A percentile compares a stretch with the other conserved stretches of the same genome.
phyloP scores from a whole-genome alignment of 2,888 invertebrate species.

The Nomada ruficornis region DNA sequence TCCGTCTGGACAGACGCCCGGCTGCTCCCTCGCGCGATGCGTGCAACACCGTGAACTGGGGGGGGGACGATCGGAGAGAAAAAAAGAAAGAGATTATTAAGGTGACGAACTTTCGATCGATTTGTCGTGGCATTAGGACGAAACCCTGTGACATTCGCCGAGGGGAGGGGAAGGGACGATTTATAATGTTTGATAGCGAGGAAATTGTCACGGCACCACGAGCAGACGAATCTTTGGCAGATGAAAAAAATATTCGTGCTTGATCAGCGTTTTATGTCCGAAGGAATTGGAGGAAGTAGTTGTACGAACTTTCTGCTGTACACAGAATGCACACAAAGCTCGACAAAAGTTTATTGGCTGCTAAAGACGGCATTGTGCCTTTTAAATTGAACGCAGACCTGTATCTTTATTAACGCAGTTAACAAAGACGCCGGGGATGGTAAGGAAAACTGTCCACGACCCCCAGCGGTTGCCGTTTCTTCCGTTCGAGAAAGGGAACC shows the following conservation, averaged over 20 bases:
- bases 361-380: conserved; percentile 14
- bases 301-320: background rate
- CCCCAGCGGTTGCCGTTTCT: conserved; percentile 19
- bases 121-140: conserved; percentile 51
- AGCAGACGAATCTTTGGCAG: background rate
- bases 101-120: conserved; percentile 70
- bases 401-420: conserved; percentile 28
- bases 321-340: background rate
- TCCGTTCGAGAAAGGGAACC: conserved; percentile 28
- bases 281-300: background rate
- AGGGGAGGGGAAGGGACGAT: background rate
- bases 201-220: conserved; percentile 8
- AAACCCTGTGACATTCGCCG: background rate
- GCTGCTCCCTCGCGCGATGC: conserved; percentile 63
- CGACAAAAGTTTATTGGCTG: conserved; percentile 23
- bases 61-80: conserved; percentile 31
- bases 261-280: background rate
- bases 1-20: conserved; percentile 76
- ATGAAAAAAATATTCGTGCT: background rate
- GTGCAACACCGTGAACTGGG: conserved; percentile 47
- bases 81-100: conserved; percentile 71
- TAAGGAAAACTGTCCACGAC: conserved; percentile 39
- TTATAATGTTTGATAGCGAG: conserved; percentile 31
- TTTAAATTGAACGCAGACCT: conserved; percentile 29
- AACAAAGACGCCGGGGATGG: conserved; percentile 33